Conservation (phyloP, 2,888 invertebrate genomes). For the Rotaria macrura region DNA sequence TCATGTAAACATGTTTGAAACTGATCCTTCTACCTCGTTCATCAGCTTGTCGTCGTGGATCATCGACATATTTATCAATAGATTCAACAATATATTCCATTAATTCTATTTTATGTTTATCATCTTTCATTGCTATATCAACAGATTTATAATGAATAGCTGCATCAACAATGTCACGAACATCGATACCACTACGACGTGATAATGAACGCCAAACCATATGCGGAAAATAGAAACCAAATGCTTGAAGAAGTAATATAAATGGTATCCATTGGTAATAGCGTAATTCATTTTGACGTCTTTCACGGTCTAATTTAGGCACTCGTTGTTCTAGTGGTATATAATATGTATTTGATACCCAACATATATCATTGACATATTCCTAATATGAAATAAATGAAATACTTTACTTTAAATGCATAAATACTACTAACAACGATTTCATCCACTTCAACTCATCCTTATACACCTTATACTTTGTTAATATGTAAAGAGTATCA, state of each 20-base stretch:
- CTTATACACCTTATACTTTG: too few species aligned
- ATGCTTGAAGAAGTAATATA: slow-evolving; percentile 33
- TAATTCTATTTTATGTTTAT: slow-evolving; percentile 23
- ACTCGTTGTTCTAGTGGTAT: slow-evolving; percentile 33
- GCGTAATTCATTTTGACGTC: slow-evolving; percentile 27
- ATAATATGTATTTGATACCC: slow-evolving; percentile 34
- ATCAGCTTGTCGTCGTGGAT: slow-evolving; percentile 32
- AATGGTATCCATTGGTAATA: slow-evolving; percentile 35
- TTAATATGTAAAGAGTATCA: too few species aligned
- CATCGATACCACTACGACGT: slow-evolving; percentile 33
- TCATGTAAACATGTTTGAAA: slow-evolving; percentile 20
- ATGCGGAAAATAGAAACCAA: slow-evolving; percentile 34
- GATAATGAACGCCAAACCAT: slow-evolving; percentile 33
- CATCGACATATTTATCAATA: slow-evolving; percentile 34
- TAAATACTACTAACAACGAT: too few species aligned
- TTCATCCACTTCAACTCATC: too few species aligned
- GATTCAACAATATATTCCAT: slow-evolving; percentile 33
- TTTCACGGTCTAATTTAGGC: slow-evolving; percentile 25
- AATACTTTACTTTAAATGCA: too few species aligned
- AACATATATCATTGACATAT: slow-evolving; percentile 34
- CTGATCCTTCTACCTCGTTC: neutral
- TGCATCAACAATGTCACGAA: slow-evolving; percentile 33
- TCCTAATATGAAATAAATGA: slow-evolving; percentile 27
- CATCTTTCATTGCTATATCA: slow-evolving; percentile 27
- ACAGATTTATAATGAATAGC: slow-evolving; percentile 33